A percentile compares a stretch with the other conserved stretches of the same genome.
These are phyloP conservation scores for Lepus townsendii DNA, from an alignment of 2,797 vertebrate species.

Conservation along the genomic window DNA sequence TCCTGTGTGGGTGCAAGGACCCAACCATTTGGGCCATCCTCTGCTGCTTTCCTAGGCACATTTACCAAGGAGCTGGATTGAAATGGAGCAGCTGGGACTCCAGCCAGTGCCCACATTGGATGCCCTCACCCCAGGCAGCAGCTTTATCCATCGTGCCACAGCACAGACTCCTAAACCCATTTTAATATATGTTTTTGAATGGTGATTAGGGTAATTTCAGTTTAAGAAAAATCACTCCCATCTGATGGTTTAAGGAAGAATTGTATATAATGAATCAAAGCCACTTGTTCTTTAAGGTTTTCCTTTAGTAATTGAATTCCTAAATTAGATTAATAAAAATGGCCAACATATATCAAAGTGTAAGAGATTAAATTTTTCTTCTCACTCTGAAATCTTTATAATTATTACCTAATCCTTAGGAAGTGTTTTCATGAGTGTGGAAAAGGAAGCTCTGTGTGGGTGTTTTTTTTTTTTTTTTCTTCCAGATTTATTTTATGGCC, in stretches of 20 bases:
- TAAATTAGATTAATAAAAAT: conserved; percentile 53
- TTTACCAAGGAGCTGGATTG: too few relatives aligned
- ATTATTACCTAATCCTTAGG: background rate
- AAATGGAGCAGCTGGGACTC: too few relatives aligned
- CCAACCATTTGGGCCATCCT: too few relatives aligned
- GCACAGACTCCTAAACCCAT: background rate
- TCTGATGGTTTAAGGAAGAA: conserved; percentile 35
- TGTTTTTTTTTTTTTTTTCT: too few relatives aligned
- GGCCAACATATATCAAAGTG: background rate
- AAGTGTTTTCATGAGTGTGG: conserved; percentile 7
- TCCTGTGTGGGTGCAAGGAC: too few relatives aligned
- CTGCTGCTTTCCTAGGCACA: too few relatives aligned
- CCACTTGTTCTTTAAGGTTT: too few relatives aligned
- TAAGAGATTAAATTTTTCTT: conserved; percentile 43
- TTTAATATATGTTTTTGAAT: conserved; percentile 42
- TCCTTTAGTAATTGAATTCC: background rate
- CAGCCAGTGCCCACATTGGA: too few relatives aligned
- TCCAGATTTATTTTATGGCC: too few relatives aligned
- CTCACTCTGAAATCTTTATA: conserved; percentile 17
- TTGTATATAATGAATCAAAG: background rate
- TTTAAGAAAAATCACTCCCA: background rate
- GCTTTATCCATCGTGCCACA: too few relatives aligned
- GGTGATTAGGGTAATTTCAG: background rate
- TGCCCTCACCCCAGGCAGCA: too few relatives aligned
- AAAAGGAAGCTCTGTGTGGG: background rate